These are phyloP conservation scores for Eremophila alpestris DNA, from an alignment of 2,797 vertebrate species.

Conservation along the genomic window DNA sequence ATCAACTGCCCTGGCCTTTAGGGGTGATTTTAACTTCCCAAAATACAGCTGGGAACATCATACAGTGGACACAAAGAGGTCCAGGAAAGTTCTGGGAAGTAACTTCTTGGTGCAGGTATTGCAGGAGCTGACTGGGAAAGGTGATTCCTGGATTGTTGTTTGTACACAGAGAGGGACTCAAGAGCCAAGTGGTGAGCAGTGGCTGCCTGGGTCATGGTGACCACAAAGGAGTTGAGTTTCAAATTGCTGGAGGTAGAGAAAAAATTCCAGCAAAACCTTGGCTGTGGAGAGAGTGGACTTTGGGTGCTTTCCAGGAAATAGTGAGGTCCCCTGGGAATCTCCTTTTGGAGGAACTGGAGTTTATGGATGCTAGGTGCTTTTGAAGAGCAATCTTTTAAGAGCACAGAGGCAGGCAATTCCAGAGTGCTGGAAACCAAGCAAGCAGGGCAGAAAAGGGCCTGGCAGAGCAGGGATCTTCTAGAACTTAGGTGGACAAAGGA, in stretches of 20 bases:
- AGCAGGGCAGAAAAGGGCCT: not conserved
- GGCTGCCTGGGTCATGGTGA: not conserved
- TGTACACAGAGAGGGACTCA: not conserved
- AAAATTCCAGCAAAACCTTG: not conserved
- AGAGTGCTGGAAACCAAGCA: not conserved
- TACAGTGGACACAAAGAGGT: not conserved
- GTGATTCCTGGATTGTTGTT: not conserved
- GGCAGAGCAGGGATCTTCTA: not conserved
- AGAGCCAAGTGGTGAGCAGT: not conserved
- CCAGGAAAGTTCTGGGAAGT: not conserved
- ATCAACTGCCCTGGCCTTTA: not conserved
- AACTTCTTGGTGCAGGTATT: not conserved
- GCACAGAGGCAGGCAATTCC: not conserved
- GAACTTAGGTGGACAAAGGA: not conserved
- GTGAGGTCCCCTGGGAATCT: not conserved
- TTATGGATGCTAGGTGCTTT: not conserved
- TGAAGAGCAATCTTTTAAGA: not conserved
- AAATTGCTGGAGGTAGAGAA: fast-evolving
- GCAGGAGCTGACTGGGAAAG: not conserved
- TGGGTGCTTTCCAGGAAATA: not conserved
- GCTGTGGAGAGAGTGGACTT: not conserved
- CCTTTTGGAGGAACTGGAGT: not conserved
- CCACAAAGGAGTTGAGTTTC: not conserved
- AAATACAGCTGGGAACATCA: not conserved
- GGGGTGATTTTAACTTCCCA: not conserved